phyloP scores from a whole-genome alignment of 2,888 invertebrate genomes.

The Nymphalis urticae region DNA sequence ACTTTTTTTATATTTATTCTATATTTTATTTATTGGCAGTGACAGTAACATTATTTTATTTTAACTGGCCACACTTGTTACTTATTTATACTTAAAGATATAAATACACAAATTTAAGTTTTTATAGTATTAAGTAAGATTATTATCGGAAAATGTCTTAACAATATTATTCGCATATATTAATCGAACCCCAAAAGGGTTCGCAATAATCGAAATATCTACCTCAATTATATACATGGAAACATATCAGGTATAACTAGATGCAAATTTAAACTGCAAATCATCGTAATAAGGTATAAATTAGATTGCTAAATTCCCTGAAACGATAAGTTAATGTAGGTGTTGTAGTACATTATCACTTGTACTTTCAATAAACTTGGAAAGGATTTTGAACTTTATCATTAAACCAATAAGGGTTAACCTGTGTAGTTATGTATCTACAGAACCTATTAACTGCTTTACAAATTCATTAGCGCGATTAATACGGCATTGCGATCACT shows the following conservation, averaged over 20 bases:
- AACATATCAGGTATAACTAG: not conserved
- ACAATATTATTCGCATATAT: slow-evolving; percentile 7
- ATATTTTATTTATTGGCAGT: no score
- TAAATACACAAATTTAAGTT: no score
- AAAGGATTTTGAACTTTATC: slow-evolving; percentile 10
- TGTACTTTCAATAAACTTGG: slow-evolving; percentile 11
- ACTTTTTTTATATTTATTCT: no score
- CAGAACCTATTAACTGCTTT: slow-evolving; percentile 40
- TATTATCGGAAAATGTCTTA: not conserved
- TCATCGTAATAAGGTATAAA: not conserved
- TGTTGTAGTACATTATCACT: slow-evolving; percentile 7
- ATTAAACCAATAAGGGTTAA: slow-evolving; percentile 4
- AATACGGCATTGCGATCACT: slow-evolving; percentile 43
- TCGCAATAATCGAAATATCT: slow-evolving; percentile 11
- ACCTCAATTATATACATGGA: slow-evolving; percentile 1
- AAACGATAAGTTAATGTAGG: not conserved
- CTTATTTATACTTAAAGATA: no score
- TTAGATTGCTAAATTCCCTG: not conserved
- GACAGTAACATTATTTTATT: no score
- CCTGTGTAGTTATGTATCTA: slow-evolving; percentile 7
- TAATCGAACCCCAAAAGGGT: slow-evolving; percentile 10
- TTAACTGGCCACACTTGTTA: no score
- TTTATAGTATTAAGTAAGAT: no score
- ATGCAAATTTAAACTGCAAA: not conserved
- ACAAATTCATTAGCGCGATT: slow-evolving; percentile 46